These are phyloP conservation scores for Falco biarmicus DNA, from an alignment of 2,797 vertebrate species.

Conservation along the genomic window DNA sequence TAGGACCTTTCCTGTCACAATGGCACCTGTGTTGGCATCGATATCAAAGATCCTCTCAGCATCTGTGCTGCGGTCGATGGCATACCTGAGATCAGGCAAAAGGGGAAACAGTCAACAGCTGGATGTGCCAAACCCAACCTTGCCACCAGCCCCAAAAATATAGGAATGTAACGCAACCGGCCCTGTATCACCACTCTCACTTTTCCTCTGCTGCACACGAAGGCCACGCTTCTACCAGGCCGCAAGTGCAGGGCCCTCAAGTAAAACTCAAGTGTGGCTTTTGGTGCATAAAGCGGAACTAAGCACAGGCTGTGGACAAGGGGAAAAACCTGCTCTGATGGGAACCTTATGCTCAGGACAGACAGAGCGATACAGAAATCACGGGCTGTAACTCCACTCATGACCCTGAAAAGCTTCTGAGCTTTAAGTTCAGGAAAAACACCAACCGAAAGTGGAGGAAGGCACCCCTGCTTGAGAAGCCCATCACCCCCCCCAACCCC, in stretches of 20 bases:
- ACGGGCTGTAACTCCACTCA: neutral
- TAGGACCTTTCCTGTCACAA: slow-evolving; percentile 90
- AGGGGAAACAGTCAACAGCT: neutral
- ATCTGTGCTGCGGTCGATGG: slow-evolving; percentile 90
- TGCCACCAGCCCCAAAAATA: neutral
- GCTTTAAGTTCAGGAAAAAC: neutral
- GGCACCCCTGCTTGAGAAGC: neutral
- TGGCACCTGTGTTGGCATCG: slow-evolving; percentile 88
- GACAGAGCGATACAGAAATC: neutral
- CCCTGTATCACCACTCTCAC: neutral
- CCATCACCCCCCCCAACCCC: neutral
- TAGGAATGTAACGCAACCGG: neutral
- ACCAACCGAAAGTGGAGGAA: neutral
- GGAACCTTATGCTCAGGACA: neutral
- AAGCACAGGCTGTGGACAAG: neutral
- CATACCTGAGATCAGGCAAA: slow-evolving; percentile 81
- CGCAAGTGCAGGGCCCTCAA: neutral
- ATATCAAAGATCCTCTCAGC: slow-evolving; percentile 93
- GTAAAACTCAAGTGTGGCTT: neutral
- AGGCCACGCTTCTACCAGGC: neutral
- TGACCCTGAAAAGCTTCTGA: neutral
- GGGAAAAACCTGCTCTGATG: neutral
- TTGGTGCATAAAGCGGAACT: neutral
- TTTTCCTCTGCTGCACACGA: neutral
- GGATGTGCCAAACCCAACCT: neutral